Conservation (phyloP, 2,797 vertebrate genomes). For the Telmatherina bonti region DNA sequence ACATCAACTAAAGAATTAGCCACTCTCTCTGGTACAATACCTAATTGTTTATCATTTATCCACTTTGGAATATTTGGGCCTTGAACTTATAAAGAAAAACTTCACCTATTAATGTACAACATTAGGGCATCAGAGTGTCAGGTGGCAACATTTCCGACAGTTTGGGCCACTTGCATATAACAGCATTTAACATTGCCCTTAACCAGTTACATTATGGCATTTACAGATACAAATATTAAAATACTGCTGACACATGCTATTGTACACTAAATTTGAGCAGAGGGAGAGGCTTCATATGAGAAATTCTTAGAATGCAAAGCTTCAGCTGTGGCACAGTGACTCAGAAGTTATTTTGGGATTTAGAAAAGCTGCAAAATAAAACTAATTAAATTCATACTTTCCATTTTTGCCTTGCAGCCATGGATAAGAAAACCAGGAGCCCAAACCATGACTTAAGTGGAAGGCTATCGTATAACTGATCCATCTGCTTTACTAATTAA, state of each 20-base stretch:
- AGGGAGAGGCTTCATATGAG: slow-evolving; percentile 13
- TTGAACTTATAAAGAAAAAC: too few species aligned
- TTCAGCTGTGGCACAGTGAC: slow-evolving; percentile 33
- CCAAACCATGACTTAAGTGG: slow-evolving; percentile 79
- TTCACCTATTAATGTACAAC: too few species aligned
- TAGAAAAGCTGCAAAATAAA: slow-evolving; percentile 62
- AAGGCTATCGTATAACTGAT: slow-evolving; percentile 77
- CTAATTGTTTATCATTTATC: too few species aligned
- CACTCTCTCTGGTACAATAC: too few species aligned
- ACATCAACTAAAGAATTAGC: too few species aligned
- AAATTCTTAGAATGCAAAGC: slow-evolving; percentile 19
- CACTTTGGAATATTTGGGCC: too few species aligned
- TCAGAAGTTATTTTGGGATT: slow-evolving; percentile 64
- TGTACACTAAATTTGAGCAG: neutral
- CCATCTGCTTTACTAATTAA: slow-evolving; percentile 82
- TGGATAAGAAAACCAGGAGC: slow-evolving; percentile 76
- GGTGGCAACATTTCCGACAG: too few species aligned
- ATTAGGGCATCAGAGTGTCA: too few species aligned
- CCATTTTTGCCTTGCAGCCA: slow-evolving; percentile 69
- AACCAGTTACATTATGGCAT: neutral
- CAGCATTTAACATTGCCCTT: too few species aligned
- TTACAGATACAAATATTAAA: neutral
- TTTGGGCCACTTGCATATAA: too few species aligned
- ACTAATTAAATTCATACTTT: slow-evolving; percentile 74
- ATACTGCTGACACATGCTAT: neutral